A percentile compares a stretch with the other conserved stretches of the same genome.
Conservation (phyloP, 2,797 vertebrate genomes). For the Rhynchonycteris naso region DNA sequence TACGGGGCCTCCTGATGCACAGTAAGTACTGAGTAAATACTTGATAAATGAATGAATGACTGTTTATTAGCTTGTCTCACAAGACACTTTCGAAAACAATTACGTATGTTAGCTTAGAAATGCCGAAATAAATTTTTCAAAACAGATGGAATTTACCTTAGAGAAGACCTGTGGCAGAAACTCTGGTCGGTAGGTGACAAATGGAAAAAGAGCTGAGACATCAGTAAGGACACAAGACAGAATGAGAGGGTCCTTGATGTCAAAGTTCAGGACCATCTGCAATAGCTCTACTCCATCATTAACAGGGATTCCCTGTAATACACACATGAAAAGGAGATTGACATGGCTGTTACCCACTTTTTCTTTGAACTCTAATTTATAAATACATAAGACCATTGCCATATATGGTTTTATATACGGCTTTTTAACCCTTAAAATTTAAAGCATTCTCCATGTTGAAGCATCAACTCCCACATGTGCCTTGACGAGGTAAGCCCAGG, state of each 20-base stretch:
- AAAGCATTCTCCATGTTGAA: not conserved
- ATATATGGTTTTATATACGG: not conserved
- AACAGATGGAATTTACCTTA: slow-evolving; percentile 88
- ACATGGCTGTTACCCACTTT: not conserved
- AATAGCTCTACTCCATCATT: slow-evolving; percentile 94
- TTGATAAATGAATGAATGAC: not conserved
- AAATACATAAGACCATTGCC: not conserved
- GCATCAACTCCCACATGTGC: too few relatives aligned
- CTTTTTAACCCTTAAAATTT: slow-evolving; percentile 12
- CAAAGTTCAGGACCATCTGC: slow-evolving; percentile 92
- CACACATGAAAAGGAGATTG: not conserved
- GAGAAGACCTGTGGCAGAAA: slow-evolving; percentile 92
- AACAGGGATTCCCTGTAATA: slow-evolving; percentile 90
- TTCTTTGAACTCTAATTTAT: not conserved
- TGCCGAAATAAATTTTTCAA: slow-evolving; percentile 42
- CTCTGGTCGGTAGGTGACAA: slow-evolving; percentile 90
- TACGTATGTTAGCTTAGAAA: slow-evolving; percentile 15
- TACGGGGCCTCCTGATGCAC: not conserved
- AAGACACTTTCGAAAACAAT: not conserved
- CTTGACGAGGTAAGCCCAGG: too few relatives aligned
- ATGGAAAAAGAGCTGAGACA: slow-evolving; percentile 95
- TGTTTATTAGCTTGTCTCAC: not conserved
- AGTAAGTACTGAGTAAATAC: not conserved
- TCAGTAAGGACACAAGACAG: slow-evolving; percentile 96
- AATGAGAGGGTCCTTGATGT: slow-evolving; percentile 96